phyloP scores from a whole-genome alignment of 2,797 vertebrate species.

The Chelon labrosus region DNA sequence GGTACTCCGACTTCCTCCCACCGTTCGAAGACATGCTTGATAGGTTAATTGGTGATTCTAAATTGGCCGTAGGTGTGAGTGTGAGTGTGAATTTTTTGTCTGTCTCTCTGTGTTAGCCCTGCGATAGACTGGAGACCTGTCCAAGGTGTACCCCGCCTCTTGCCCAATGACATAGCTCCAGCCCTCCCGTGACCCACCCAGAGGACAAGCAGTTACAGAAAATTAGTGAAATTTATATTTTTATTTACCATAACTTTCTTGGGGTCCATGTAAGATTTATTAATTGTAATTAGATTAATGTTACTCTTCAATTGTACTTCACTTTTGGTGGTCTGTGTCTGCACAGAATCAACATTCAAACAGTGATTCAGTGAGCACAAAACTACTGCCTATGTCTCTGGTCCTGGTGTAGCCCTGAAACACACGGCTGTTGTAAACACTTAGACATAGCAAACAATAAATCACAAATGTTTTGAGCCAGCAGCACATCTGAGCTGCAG shows the following conservation, averaged over 20 bases:
- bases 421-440: constrained; percentile 3
- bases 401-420: constrained; percentile 11
- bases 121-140: too few relatives aligned
- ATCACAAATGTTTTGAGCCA: constrained; percentile 28
- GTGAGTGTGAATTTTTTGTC: too few relatives aligned
- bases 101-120: too few relatives aligned
- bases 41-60: too few relatives aligned
- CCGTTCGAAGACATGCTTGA: too few relatives aligned
- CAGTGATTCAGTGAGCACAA: neutral
- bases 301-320: neutral
- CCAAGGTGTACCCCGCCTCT: too few relatives aligned
- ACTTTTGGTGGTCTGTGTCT: neutral
- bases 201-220: neutral
- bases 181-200: too few relatives aligned
- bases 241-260: neutral
- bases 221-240: neutral
- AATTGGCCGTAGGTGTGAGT: too few relatives aligned
- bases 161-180: too few relatives aligned
- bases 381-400: neutral
- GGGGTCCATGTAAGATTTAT: neutral
- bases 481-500: constrained; percentile 18
- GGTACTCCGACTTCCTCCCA: too few relatives aligned
- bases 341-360: neutral
- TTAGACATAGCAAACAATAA: constrained; percentile 26
- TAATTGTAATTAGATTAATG: neutral